Evolutionary conservation across 2,888 invertebrate genomes (phyloP).

Genomic region (Harmothoe impar): DNA sequence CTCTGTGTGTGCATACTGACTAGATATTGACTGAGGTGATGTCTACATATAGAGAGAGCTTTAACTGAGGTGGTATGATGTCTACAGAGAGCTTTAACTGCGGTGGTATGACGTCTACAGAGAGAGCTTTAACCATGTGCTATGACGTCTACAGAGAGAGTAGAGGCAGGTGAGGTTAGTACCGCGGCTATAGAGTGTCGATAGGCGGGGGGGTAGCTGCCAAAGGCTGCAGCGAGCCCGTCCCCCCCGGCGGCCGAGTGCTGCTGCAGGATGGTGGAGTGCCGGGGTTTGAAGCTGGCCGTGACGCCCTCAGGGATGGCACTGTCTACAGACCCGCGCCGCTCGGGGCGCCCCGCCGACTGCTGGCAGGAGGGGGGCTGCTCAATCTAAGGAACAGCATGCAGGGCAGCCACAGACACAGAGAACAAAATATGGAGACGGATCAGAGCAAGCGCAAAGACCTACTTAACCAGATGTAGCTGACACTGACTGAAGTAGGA

Average conservation of each 20-base stretch:
- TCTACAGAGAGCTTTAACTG: too few species aligned
- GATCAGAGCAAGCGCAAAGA: too few species aligned
- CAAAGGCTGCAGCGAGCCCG: not conserved
- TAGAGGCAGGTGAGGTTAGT: constrained; percentile 12
- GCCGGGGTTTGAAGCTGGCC: not conserved
- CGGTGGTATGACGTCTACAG: too few species aligned
- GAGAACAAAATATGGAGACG: too few species aligned
- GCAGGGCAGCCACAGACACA: not conserved
- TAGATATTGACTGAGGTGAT: too few species aligned
- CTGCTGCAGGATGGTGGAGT: not conserved
- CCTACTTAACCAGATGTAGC: too few species aligned
- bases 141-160: too few species aligned
- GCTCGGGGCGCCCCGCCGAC: not conserved
- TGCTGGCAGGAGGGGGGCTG: constrained; percentile 7
- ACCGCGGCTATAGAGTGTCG: constrained; percentile 57
- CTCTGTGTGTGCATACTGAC: too few species aligned
- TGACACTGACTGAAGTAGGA: too few species aligned
- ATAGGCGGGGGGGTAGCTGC: constrained; percentile 47
- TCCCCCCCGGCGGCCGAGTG: not conserved
- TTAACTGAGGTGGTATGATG: too few species aligned
- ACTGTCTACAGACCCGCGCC: constrained; percentile 53
- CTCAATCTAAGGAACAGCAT: constrained; percentile 47
- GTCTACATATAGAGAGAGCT: too few species aligned
- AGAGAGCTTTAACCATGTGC: too few species aligned
- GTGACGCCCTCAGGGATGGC: constrained; percentile 14